These are phyloP conservation scores for Magallana nippona DNA, from an alignment of 2,888 invertebrate genomes.

Conservation along the genomic window DNA sequence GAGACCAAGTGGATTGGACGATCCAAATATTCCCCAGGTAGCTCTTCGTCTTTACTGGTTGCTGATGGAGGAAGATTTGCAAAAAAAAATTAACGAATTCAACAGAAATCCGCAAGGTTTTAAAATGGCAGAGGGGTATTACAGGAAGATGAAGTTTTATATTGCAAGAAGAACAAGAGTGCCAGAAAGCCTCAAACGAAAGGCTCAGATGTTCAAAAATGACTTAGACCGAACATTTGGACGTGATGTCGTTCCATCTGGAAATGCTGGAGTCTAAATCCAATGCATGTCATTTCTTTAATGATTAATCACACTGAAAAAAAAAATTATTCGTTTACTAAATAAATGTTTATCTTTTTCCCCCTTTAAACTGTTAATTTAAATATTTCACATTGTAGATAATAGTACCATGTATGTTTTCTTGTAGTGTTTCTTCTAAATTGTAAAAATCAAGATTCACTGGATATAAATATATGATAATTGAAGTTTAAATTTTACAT, in stretches of 20 bases:
- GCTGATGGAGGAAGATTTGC: conserved; percentile 38
- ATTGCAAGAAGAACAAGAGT: neutral
- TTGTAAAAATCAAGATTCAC: too few relatives aligned
- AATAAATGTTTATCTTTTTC: too few relatives aligned
- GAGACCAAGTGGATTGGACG: conserved; percentile 37
- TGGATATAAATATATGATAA: too few relatives aligned
- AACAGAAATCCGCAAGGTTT: neutral
- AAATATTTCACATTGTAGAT: too few relatives aligned
- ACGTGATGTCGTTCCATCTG: neutral
- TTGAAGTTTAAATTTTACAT: too few relatives aligned
- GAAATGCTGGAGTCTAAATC: too few relatives aligned
- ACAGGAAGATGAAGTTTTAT: conserved; percentile 41
- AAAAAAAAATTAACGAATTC: conserved; percentile 24
- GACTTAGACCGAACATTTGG: conserved; percentile 2
- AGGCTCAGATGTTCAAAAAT: neutral
- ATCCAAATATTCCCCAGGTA: neutral
- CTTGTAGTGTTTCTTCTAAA: too few relatives aligned
- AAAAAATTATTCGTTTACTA: too few relatives aligned
- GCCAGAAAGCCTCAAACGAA: neutral
- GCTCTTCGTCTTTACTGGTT: conserved; percentile 45
- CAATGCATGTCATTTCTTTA: too few relatives aligned
- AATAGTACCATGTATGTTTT: too few relatives aligned
- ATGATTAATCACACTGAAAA: too few relatives aligned
- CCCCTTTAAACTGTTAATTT: too few relatives aligned
- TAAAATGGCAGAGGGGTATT: conserved; percentile 32